Evolutionary conservation across 2,797 vertebrate genomes (phyloP).

Genomic region (Phoebastria nigripes): DNA sequence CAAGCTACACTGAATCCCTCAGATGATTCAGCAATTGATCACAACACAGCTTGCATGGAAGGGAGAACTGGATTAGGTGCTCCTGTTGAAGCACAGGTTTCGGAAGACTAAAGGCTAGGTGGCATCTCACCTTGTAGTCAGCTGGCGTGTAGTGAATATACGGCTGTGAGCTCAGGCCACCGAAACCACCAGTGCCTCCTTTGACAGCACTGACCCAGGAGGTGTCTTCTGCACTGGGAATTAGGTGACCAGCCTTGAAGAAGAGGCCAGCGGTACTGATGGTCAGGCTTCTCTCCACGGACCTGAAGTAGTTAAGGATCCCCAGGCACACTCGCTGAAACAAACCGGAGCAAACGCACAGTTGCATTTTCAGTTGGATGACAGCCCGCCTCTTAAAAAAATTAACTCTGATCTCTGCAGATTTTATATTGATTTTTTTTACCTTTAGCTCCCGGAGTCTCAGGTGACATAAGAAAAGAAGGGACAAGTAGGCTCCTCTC

Average conservation of each 20-base stretch:
- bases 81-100: not conserved
- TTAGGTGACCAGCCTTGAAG: constrained; percentile 37
- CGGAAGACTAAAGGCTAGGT: not conserved
- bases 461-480: constrained; percentile 74
- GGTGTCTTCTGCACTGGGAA: constrained; percentile 56
- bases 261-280: constrained; percentile 72
- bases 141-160: constrained; percentile 68
- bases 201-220: constrained; percentile 71
- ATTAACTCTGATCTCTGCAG: not conserved
- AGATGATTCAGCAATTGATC: not conserved
- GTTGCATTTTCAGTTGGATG: not conserved
- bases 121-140: constrained; percentile 78
- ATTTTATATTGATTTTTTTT: not conserved
- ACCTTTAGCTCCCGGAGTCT: constrained; percentile 79
- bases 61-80: not conserved
- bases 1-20: not conserved
- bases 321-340: constrained; percentile 73
- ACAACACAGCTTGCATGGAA: not conserved
- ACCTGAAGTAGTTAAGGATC: constrained; percentile 80
- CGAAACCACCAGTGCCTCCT: constrained; percentile 63
- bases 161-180: constrained; percentile 58
- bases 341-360: not conserved
- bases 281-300: constrained; percentile 75
- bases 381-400: not conserved
- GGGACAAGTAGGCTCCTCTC: constrained; percentile 73